Percentiles rank a stretch among this genome's conserved stretches.
Evolutionary conservation across 2,888 invertebrate genomes (phyloP).

Genomic region (Bruchidius siliquastri): DNA sequence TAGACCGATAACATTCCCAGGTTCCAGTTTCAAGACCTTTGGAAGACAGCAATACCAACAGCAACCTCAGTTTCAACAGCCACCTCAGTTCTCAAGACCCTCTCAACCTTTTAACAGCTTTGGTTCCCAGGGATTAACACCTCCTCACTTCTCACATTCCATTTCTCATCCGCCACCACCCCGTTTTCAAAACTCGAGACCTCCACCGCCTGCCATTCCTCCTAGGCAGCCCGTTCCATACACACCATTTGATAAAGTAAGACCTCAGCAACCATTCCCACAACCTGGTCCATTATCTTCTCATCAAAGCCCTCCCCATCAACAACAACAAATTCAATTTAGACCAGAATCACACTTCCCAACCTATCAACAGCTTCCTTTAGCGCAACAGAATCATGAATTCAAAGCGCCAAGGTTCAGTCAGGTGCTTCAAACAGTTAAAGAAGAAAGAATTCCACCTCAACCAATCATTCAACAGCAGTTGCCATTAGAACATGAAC

Average conservation of each 20-base stretch:
- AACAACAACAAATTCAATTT: slow-evolving; percentile 26
- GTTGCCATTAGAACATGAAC: neutral
- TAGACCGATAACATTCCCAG: slow-evolving; percentile 49
- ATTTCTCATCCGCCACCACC: slow-evolving; percentile 25
- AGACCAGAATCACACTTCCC: slow-evolving; percentile 53
- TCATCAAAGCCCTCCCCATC: slow-evolving; percentile 42
- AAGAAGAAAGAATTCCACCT: neutral
- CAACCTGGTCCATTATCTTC: slow-evolving; percentile 26
- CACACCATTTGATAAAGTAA: slow-evolving; percentile 35
- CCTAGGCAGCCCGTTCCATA: slow-evolving; percentile 40
- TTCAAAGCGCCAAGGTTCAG: slow-evolving; percentile 13
- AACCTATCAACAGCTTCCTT: slow-evolving; percentile 32
- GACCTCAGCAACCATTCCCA: slow-evolving; percentile 19
- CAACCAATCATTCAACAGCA: slow-evolving; percentile 11
- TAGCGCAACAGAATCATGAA: slow-evolving; percentile 17
- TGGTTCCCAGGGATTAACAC: slow-evolving; percentile 11
- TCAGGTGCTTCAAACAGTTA: neutral
- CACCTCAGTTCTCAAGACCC: slow-evolving; percentile 18
- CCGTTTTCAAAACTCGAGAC: slow-evolving; percentile 36
- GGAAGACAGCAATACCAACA: slow-evolving; percentile 17
- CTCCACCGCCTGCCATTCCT: slow-evolving; percentile 21
- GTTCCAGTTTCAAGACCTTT: slow-evolving; percentile 8
- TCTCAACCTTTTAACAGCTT: slow-evolving; percentile 17
- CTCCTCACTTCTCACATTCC: slow-evolving; percentile 24
- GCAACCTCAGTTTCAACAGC: slow-evolving; percentile 29